Evolutionary conservation across 2,113 vertebrate species (phyloP).

Genomic region (Oostethus manadensis): DNA sequence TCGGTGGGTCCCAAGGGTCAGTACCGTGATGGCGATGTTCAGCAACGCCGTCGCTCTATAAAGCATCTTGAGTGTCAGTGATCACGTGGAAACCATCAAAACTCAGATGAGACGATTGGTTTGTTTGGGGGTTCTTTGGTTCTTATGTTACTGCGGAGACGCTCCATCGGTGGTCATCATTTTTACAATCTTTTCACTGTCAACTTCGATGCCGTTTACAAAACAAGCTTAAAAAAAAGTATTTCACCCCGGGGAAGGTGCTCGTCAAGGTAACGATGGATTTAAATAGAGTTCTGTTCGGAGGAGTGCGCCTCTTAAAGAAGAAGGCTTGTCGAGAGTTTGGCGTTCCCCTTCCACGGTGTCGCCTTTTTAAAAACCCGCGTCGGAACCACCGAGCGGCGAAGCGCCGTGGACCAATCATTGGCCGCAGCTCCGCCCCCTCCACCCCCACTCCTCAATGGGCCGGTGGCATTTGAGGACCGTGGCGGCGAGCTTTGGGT

Average conservation of each 20-base stretch:
- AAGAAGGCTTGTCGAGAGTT: slow-evolving; percentile 71
- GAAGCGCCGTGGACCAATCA: slow-evolving; percentile 41
- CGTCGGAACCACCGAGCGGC: slow-evolving; percentile 5
- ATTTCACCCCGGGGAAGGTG: neutral
- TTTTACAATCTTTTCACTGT: neutral
- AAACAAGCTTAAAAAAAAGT: neutral
- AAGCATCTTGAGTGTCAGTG: slow-evolving; percentile 16
- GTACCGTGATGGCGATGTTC: slow-evolving; percentile 12
- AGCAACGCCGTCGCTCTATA: neutral
- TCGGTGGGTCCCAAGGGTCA: slow-evolving; percentile 15
- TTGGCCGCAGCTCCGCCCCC: slow-evolving; percentile 14
- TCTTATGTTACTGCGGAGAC: slow-evolving; percentile 2
- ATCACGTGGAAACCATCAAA: neutral
- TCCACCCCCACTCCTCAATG: slow-evolving; percentile 26
- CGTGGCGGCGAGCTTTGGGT: slow-evolving; percentile 60
- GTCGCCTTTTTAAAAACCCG: slow-evolving; percentile 51
- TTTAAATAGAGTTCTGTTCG: neutral
- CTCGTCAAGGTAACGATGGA: neutral
- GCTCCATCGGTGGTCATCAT: slow-evolving; percentile 3
- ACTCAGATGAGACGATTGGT: neutral
- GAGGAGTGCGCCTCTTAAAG: slow-evolving; percentile 64
- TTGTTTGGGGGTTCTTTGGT: neutral
- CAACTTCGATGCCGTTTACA: neutral
- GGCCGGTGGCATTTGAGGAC: slow-evolving; percentile 72
- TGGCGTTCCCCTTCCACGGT: neutral